phyloP scores from a whole-genome alignment of 1,140 invertebrate species.

The Sycophila sp. region DNA sequence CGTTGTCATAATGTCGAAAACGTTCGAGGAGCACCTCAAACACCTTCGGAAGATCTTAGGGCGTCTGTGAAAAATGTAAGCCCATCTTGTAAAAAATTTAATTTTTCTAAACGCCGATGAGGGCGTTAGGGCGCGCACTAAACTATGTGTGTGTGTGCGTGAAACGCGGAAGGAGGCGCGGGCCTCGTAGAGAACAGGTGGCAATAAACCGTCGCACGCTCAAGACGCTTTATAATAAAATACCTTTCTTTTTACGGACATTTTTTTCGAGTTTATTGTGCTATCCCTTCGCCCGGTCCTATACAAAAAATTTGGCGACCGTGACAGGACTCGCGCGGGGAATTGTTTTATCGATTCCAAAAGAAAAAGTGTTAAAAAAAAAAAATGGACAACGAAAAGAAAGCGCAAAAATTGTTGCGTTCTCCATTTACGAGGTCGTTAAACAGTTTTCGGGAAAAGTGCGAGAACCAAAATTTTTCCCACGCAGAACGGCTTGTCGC shows the following conservation, averaged over 20 bases:
- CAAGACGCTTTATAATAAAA: background rate
- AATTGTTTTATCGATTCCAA: background rate
- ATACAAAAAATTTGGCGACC: background rate
- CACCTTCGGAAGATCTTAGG: no score
- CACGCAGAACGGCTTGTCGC: conserved; percentile 36
- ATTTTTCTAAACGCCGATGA: background rate
- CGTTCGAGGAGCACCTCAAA: no score
- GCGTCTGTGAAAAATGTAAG: background rate
- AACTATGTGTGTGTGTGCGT: no score
- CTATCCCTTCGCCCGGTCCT: background rate
- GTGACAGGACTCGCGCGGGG: background rate
- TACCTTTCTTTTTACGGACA: background rate
- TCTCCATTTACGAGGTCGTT: conserved; percentile 21
- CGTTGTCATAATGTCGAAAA: no score
- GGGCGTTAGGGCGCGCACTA: background rate
- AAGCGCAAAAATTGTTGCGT: background rate
- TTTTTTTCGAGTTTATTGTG: background rate
- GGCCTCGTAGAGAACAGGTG: no score
- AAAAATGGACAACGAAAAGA: background rate
- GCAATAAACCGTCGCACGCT: background rate
- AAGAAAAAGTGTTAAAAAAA: no score
- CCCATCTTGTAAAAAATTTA: background rate
- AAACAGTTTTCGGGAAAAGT: conserved; percentile 25
- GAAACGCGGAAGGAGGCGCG: no score
- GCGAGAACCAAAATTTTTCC: background rate